Base-by-base conservation (phyloP, 2,797 vertebrate species). In the Cetoscarus ocellatus region DNA sequence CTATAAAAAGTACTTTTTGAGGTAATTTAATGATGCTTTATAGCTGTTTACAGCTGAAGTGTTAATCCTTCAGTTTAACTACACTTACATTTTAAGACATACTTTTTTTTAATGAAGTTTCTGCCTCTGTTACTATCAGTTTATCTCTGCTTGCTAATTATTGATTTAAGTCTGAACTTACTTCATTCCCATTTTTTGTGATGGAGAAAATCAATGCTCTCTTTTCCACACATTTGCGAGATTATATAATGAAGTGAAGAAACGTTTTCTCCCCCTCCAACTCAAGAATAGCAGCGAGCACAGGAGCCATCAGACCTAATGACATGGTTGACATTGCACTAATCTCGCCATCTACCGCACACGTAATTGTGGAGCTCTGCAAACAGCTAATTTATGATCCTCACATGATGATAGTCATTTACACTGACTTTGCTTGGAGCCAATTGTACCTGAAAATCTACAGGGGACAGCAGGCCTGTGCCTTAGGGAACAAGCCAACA, bases 221-320 rank as follows among this genome's bases (percentile, higher is more conserved):
- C 53, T 51, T 70, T 48, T 60, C 43, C 58, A 62, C 12, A 8
- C 39, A 42, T 71, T 70, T 68, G 38, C 61, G 27, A 9, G 35
- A 77, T 54, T 70, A 73, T 52, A 18, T 10, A 61, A 35, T 19
- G 42, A 62, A 55, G 36, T 11, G 34, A 39, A 54, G 9, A 70
- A 45, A 49, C 19, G 38, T 56, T 57, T 55, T 40, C 8, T 18
- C 48, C 11, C 54, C 5, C 8, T 27, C 48, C 39, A 70, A 51
- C 61, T 76, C 18, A 42, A 52, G 61, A 78, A 64, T 7, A 66
- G 61, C 73, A 50, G 57, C 51, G 51, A 38, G 50, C 60, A 82
- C 35, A 38, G 34, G 52, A 19, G 54, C 56, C 75, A 80, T 90
- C 70, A 78, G 52, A 80, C 36, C 40, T 80, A 79, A 75, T 75